Base-by-base conservation (phyloP, 2,797 vertebrate species). In the Sternarchorhynchus goeldii region DNA sequence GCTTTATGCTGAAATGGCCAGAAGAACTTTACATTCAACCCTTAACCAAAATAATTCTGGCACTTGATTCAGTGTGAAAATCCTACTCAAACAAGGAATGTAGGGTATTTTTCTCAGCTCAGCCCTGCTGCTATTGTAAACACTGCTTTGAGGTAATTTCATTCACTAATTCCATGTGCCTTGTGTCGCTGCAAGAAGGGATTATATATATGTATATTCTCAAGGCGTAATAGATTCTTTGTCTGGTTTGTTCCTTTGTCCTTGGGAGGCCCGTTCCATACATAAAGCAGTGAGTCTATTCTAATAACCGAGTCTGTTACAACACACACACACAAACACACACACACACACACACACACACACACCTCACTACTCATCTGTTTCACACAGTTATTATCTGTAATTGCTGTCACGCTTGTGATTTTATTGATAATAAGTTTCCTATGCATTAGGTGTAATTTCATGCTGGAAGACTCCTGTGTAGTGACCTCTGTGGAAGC, bases 401-500 rank as follows among this genome's bases (percentile, higher is more conserved):
- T 93, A 93, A 93, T 93, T 92, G 89, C 88, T 83, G 90, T 92
- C 92, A 93, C 88, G 88, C 90, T 88, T 80, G 83, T 91, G 92
- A 90, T 93, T 94, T 93, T 91, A 93, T 92, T 93, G 92, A 93
- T 92, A 93, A 93, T 91, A 91, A 91, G 88, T 90, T 93, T 90
- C 89, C 91, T 87, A 86, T 86, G 90, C 88, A 90, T 92, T 91
- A 90, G 87, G 83, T 88, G 86, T 90, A 91, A 93, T 94, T 93
- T 93, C 91, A 93, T 91, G 92, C 91, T 88, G 91, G 81, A 89
- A 81, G 83, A 85, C 85, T 88, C 86, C 79, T 77, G 73, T 60
- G 87, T 81, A 76, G 85, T 92, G 91, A 93, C 91, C 93, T 92
- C 91, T 88, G 85, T 85, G 84, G 82, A 86, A 89, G 89, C 89